Evolutionary conservation across 2,113 vertebrate genomes (phyloP).

Genomic region (Mixornis gularis): DNA sequence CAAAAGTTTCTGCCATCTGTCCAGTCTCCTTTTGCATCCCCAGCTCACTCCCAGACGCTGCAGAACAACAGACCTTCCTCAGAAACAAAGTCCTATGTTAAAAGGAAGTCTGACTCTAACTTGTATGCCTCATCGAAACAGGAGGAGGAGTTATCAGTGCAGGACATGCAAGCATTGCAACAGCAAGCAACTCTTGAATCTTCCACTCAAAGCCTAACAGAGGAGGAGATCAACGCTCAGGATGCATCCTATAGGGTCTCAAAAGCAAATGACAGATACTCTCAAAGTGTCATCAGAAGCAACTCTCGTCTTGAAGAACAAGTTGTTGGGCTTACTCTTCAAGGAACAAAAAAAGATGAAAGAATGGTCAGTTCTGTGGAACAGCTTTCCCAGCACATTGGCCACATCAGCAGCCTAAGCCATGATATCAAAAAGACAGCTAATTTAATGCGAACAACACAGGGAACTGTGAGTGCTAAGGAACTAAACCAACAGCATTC

Average conservation of each 20-base stretch:
- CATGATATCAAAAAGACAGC: constrained; percentile 79
- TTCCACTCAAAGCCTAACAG: constrained; percentile 74
- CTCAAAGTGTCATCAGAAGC: constrained; percentile 93
- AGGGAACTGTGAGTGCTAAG: constrained; percentile 76
- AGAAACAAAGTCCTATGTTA: constrained; percentile 82
- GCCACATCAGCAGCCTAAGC: constrained; percentile 69
- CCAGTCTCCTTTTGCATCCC: constrained; percentile 78
- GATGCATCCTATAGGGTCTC: constrained; percentile 85
- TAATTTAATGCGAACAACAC: constrained; percentile 77
- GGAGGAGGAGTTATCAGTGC: constrained; percentile 82
- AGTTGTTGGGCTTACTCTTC: constrained; percentile 77
- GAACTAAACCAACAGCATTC: constrained; percentile 82
- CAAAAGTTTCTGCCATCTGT: constrained; percentile 85
- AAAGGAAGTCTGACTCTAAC: constrained; percentile 84
- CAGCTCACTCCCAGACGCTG: constrained; percentile 81
- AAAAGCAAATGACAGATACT: constrained; percentile 88
- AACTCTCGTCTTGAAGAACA: constrained; percentile 89
- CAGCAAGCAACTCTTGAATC: constrained; percentile 79
- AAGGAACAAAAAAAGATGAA: constrained; percentile 82
- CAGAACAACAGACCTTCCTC: constrained; percentile 80
- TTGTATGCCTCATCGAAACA: constrained; percentile 77
- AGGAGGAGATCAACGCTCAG: constrained; percentile 74
- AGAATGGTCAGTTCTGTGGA: constrained; percentile 73
- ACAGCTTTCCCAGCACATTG: constrained; percentile 80
- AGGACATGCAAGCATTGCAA: constrained; percentile 85